Conservation (phyloP, 2,797 vertebrate genomes). For the Tragelaphus oryx region DNA sequence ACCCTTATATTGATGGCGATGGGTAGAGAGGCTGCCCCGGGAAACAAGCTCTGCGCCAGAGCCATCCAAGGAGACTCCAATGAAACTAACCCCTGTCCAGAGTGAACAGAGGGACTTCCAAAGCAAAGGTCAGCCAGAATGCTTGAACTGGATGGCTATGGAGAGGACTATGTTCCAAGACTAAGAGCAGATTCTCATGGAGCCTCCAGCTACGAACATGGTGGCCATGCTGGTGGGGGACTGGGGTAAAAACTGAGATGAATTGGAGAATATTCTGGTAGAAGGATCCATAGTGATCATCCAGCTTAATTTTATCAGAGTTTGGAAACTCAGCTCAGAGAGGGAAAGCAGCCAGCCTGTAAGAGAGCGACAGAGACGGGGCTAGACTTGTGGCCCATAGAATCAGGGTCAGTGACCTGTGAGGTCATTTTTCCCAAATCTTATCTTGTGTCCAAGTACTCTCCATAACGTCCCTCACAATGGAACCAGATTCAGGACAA, state of each 20-base stretch:
- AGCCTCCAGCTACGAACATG: neutral
- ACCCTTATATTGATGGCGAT: slow-evolving; percentile 21
- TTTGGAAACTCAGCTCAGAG: neutral
- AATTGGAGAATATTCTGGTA: neutral
- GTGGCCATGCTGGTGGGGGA: too few species aligned
- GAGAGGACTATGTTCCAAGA: neutral
- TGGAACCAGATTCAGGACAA: neutral
- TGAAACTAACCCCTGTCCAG: slow-evolving; percentile 27
- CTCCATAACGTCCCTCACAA: neutral
- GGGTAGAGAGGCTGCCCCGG: neutral
- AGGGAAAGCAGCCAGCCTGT: neutral
- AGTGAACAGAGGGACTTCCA: slow-evolving; percentile 19
- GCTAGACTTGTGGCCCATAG: neutral
- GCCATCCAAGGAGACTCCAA: slow-evolving; percentile 26
- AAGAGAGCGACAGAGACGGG: neutral
- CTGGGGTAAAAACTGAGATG: neutral
- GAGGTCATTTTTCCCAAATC: neutral
- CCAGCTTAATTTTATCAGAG: neutral
- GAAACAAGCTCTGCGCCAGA: neutral
- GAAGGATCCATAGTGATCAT: neutral
- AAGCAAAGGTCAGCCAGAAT: slow-evolving; percentile 19
- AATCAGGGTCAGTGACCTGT: neutral
- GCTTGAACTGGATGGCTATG: neutral
- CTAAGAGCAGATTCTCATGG: neutral
- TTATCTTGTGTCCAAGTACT: neutral